Evolutionary conservation across 2,888 invertebrate genomes (phyloP), one percentile per base, ranked within the genome.

Genomic region (Nomada fucata): DNA sequence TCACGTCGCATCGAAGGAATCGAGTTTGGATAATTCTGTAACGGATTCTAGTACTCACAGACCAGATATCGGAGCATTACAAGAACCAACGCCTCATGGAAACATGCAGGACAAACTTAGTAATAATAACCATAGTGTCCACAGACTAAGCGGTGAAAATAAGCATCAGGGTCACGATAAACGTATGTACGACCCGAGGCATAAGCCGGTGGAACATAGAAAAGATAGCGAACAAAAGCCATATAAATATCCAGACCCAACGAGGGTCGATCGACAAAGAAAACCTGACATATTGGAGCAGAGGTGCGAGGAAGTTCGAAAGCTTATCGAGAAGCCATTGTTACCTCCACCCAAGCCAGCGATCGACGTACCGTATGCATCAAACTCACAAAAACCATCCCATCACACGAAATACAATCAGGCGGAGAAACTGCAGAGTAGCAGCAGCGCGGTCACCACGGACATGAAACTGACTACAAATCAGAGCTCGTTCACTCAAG

Each of bases 311-410:
- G 93, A 93, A 15, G 92, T 92, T 13, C 85, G 93, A 0, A 93
- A 93, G 52, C 73, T 93, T 0, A 93, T 93, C 3, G 93, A 93
- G 20, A 93, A 93, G 63, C 91, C 93, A 36, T 36, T 36, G 4
- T 60, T 91, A 47, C 88, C 89, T 2, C 82, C 81, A 5, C 89
- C 91, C 1, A 93, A 93, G 67, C 90, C 92, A 0, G 86, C 91
- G 3, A 84, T 90, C 0, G 91, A 92, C 5, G 78, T 90, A 2
- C 91, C 92, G 11, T 92, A 92, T 50, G 82, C 88, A 15, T 88
- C 91, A 0, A 90, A 89, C 64, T 88, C 92, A 85, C 85, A 92
- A 9, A 93, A 93, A 63, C 91, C 89, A 26, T 78, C 90, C 1
- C 92, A 93, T 79, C 91, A 92, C 71, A 82, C 88, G 3, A 92